A percentile compares a stretch with the other conserved stretches of the same genome.
These are phyloP conservation scores for Littorina saxatilis DNA, from an alignment of 1,140 invertebrate genomes.

Conservation along the genomic window DNA sequence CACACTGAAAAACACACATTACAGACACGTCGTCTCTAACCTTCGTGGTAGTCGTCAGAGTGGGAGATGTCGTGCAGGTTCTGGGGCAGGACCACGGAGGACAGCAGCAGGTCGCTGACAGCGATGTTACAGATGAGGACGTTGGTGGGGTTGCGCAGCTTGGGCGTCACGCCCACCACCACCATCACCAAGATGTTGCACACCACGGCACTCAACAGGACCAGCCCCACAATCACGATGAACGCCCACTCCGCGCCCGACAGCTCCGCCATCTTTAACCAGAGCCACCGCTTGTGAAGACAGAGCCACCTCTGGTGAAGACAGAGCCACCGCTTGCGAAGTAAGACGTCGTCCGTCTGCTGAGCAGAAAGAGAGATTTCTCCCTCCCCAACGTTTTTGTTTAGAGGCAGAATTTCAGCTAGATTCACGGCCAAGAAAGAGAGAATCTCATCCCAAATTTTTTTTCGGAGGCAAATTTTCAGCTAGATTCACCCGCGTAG, in stretches of 20 bases:
- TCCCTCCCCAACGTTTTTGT: too few relatives aligned
- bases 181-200: slow-evolving; percentile 88
- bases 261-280: slow-evolving; percentile 37
- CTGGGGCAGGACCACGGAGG: slow-evolving; percentile 88
- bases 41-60: slow-evolving; percentile 50
- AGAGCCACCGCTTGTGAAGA: too few relatives aligned
- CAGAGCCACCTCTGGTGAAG: too few relatives aligned
- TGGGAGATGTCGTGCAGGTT: slow-evolving; percentile 64
- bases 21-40: slow-evolving; percentile 49
- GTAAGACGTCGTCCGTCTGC: too few relatives aligned
- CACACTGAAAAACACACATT: too few relatives aligned
- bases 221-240: slow-evolving; percentile 75
- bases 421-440: too few relatives aligned
- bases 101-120: slow-evolving; percentile 84
- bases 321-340: too few relatives aligned
- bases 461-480: too few relatives aligned
- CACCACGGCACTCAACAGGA: slow-evolving; percentile 86
- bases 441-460: too few relatives aligned
- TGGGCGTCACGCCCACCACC: slow-evolving; percentile 85
- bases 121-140: slow-evolving; percentile 89
- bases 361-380: too few relatives aligned
- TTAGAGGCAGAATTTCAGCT: too few relatives aligned
- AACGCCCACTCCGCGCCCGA: slow-evolving; percentile 39
- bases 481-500: too few relatives aligned
- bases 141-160: slow-evolving; percentile 91